Evolutionary conservation across 2,888 invertebrate species (phyloP).

Genomic region (Chydorus sphaericus): DNA sequence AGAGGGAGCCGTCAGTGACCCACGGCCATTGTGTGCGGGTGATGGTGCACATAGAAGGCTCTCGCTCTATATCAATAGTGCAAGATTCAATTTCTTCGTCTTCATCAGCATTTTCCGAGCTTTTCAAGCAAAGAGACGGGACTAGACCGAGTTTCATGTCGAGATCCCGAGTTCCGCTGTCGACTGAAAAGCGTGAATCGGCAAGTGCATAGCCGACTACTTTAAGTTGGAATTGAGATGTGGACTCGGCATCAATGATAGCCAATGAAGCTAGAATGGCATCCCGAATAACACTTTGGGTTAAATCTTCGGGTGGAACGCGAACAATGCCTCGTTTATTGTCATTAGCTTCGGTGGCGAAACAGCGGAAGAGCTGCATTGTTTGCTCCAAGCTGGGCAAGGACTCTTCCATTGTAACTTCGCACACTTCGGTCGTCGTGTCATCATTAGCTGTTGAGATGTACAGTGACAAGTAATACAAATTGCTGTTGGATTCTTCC

Average conservation of each 20-base stretch:
- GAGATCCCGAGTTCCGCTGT: constrained; percentile 11
- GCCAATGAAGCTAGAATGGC: constrained; percentile 4
- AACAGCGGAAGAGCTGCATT: constrained; percentile 10
- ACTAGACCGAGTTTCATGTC: constrained; percentile 7
- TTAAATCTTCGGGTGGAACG: background rate
- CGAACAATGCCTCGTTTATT: constrained; percentile 6
- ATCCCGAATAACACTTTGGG: background rate
- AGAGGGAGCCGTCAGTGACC: constrained; percentile 8
- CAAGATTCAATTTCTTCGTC: constrained; percentile 10
- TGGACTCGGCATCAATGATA: constrained; percentile 10
- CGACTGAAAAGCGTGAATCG: constrained; percentile 6
- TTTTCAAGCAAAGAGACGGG: constrained; percentile 11
- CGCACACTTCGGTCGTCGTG: constrained; percentile 4
- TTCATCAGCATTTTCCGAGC: constrained; percentile 8
- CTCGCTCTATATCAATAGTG: constrained; percentile 11
- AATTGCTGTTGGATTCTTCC: background rate
- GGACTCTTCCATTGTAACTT: constrained; percentile 11
- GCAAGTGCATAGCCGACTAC: background rate
- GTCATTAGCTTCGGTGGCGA: constrained; percentile 7
- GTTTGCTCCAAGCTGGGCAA: background rate
- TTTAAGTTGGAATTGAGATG: constrained; percentile 6
- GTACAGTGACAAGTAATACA: background rate
- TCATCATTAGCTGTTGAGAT: background rate
- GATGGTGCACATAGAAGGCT: constrained; percentile 9
- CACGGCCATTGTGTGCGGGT: constrained; percentile 14